Conservation (phyloP, 2,888 invertebrate genomes). For the Penaeus monodon region DNA sequence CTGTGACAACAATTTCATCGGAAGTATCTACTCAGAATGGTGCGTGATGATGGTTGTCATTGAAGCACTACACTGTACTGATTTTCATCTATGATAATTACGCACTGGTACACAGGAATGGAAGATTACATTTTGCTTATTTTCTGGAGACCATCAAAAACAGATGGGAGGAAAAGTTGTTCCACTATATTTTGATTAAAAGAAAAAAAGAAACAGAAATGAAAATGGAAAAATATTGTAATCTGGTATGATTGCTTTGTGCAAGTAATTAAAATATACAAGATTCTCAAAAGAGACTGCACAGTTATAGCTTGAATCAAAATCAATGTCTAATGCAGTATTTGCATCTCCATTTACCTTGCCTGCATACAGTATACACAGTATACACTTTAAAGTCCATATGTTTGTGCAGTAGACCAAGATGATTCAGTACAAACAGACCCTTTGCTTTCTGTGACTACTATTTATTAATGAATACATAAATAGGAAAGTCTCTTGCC, state of each 20-base stretch:
- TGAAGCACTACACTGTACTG: too few relatives aligned
- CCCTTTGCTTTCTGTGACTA: neutral
- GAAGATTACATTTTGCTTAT: too few relatives aligned
- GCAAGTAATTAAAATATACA: neutral
- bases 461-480: neutral
- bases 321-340: neutral
- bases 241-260: neutral
- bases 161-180: too few relatives aligned
- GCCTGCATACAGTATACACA: constrained; percentile 24
- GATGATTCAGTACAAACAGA: constrained; percentile 1
- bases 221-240: too few relatives aligned
- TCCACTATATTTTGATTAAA: too few relatives aligned
- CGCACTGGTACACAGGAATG: too few relatives aligned
- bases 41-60: too few relatives aligned
- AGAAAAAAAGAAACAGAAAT: too few relatives aligned
- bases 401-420: constrained; percentile 20
- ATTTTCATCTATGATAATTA: too few relatives aligned
- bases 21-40: neutral
- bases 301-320: neutral
- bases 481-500: neutral
- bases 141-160: too few relatives aligned
- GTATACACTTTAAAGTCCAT: constrained; percentile 15
- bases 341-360: neutral
- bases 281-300: neutral
- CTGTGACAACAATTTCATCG: constrained; percentile 6